Evolutionary conservation across 2,888 invertebrate species (phyloP).

Genomic region (Caenorhabditis macrosperma): DNA sequence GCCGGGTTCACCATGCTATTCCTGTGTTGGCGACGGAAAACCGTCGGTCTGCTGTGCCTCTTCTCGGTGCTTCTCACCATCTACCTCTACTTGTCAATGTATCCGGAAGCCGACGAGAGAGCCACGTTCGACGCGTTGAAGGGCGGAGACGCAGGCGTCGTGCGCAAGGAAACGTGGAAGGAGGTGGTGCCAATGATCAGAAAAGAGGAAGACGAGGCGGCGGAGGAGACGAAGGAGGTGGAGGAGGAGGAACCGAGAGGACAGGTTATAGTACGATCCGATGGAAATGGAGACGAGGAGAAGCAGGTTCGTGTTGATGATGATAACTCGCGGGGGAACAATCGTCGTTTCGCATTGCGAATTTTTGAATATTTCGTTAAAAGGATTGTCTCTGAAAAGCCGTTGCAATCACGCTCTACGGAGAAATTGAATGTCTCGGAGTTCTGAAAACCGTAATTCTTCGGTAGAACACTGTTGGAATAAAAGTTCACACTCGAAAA

Average conservation of each 20-base stretch:
- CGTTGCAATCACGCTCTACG: too few relatives aligned
- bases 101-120: conserved; percentile 36
- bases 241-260: conserved; percentile 5
- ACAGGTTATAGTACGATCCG: conserved; percentile 5
- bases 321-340: too few relatives aligned
- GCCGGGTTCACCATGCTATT: conserved; percentile 27
- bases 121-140: not conserved
- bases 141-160: conserved; percentile 2
- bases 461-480: too few relatives aligned
- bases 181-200: not conserved
- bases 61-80: conserved; percentile 40
- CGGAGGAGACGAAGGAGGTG: not conserved
- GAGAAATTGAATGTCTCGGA: too few relatives aligned
- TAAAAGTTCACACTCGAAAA: too few relatives aligned
- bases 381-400: too few relatives aligned
- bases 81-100: conserved; percentile 53
- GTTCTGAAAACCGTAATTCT: too few relatives aligned
- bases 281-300: conserved; percentile 12
- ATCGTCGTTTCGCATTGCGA: too few relatives aligned
- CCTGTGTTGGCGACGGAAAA: conserved; percentile 30
- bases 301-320: conserved; percentile 45
- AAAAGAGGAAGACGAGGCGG: conserved; percentile 10
- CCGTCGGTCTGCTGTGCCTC: conserved; percentile 17
- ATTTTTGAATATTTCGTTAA: too few relatives aligned
- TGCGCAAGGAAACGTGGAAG: not conserved